Evolutionary conservation across 2,888 invertebrate genomes (phyloP).

Genomic region (Aphodius granarius): DNA sequence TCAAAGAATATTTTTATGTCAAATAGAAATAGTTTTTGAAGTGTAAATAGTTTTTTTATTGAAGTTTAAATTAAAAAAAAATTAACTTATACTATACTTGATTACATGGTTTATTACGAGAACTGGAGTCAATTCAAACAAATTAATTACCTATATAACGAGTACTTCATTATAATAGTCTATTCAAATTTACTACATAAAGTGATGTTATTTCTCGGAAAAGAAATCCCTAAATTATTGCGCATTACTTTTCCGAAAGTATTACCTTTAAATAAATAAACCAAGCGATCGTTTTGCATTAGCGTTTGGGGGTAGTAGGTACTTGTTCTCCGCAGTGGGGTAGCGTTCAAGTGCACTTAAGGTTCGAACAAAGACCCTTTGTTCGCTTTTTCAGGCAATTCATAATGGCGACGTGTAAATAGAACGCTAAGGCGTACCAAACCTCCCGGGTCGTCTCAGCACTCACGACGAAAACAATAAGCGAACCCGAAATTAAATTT

Average conservation of each 20-base stretch:
- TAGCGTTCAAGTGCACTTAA: conserved; percentile 11
- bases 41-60: too few relatives aligned
- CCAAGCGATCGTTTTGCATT: neutral
- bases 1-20: too few relatives aligned
- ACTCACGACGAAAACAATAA: neutral
- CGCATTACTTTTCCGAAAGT: neutral
- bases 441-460: neutral
- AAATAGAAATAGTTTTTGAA: too few relatives aligned
- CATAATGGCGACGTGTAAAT: conserved; percentile 5
- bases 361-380: conserved; percentile 13
- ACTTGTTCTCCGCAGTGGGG: neutral
- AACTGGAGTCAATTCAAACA: too few relatives aligned
- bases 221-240: too few relatives aligned
- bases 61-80: too few relatives aligned
- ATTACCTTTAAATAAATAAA: neutral
- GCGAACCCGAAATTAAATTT: neutral
- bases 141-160: too few relatives aligned
- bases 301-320: neutral
- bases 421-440: neutral
- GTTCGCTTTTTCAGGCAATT: conserved; percentile 20
- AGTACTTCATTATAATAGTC: too few relatives aligned
- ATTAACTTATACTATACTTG: too few relatives aligned
- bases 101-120: too few relatives aligned
- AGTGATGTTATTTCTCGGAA: too few relatives aligned
- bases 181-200: too few relatives aligned